A percentile compares a stretch with the other conserved stretches of the same genome.
Conservation (phyloP, 2,888 invertebrate genomes). For the Temnothorax rugatulus region DNA sequence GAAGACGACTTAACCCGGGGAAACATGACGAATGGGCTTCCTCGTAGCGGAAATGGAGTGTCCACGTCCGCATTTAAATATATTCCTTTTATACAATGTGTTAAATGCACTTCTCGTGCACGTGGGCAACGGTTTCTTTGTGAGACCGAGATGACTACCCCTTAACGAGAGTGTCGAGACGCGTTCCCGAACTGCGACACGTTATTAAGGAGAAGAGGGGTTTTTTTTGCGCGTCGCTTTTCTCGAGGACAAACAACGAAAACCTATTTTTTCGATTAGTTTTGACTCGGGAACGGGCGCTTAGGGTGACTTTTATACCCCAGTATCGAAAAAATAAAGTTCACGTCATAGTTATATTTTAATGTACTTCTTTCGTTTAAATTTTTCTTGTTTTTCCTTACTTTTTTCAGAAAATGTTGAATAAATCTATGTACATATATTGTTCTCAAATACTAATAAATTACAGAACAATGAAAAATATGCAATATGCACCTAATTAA, state of each 20-base stretch:
- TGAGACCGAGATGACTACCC: constrained; percentile 14
- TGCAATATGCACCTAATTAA: too few species aligned
- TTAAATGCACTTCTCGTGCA: constrained; percentile 13
- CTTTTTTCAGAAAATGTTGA: too few species aligned
- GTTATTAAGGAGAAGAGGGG: neutral
- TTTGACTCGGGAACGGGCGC: neutral
- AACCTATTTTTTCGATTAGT: neutral
- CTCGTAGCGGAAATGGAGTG: constrained; percentile 37
- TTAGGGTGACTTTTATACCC: too few species aligned
- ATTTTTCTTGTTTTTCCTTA: too few species aligned
- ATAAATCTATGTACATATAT: too few species aligned
- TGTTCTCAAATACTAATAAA: too few species aligned
- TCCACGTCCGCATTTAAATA: constrained; percentile 33
- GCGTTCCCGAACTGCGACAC: neutral
- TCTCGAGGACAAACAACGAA: neutral
- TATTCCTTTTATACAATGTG: constrained; percentile 15
- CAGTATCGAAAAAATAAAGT: too few species aligned
- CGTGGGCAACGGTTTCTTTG: constrained; percentile 9
- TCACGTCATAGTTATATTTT: too few species aligned
- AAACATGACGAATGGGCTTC: constrained; percentile 41
- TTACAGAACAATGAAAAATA: too few species aligned
- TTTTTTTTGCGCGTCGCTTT: neutral
- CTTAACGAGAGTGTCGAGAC: neutral
- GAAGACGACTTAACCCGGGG: constrained; percentile 23
- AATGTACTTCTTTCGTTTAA: too few species aligned